Percentiles rank a stretch among this genome's conserved stretches.
phyloP scores from a whole-genome alignment of 2,113 vertebrate genomes.

The Pluvianellus socialis region DNA sequence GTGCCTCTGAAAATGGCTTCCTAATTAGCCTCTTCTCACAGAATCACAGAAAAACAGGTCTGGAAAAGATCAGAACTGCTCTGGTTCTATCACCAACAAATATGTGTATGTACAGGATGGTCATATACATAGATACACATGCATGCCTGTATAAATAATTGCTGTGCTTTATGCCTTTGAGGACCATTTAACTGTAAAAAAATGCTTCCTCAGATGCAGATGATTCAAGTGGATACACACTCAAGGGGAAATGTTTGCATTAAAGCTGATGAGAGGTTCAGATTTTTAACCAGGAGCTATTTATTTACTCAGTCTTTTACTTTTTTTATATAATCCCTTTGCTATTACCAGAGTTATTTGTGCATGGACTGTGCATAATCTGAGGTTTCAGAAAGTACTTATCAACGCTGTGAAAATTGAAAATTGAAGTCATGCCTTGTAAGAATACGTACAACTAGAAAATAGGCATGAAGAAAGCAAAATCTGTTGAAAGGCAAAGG shows the following conservation, averaged over 20 bases:
- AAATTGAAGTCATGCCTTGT: neutral
- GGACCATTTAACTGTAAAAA: neutral
- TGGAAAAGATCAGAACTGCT: neutral
- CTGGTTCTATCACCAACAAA: neutral
- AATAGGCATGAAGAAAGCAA: neutral
- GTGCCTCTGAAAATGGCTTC: neutral
- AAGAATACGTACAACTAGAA: neutral
- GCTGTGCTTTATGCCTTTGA: neutral
- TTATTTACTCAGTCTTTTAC: neutral
- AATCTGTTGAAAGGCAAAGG: neutral
- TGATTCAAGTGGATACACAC: neutral
- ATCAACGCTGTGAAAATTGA: neutral
- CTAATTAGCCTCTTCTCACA: neutral
- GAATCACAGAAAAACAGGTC: neutral
- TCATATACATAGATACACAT: neutral
- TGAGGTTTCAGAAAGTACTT: neutral
- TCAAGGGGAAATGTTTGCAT: neutral
- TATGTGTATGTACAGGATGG: fast-evolving
- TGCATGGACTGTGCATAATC: neutral
- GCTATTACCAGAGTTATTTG: neutral
- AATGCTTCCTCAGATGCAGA: neutral
- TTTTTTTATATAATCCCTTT: neutral
- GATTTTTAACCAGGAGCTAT: neutral
- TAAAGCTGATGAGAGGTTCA: neutral
- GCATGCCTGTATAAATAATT: neutral